Evolutionary conservation across 2,113 vertebrate genomes (phyloP).

Genomic region (Pedetes capensis): DNA sequence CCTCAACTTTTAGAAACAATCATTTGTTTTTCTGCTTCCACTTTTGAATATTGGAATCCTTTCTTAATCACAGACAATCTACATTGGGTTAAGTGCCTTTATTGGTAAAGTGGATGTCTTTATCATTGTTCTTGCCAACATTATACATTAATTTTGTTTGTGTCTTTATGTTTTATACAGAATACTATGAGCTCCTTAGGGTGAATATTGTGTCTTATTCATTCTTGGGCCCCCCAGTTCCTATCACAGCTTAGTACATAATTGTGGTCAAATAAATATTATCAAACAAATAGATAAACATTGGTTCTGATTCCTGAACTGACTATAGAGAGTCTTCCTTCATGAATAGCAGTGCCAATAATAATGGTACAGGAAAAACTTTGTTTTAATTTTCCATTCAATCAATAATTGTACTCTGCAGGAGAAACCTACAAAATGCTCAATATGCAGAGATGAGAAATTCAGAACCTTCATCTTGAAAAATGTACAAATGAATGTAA

Average conservation of each 20-base stretch:
- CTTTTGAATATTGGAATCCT: neutral
- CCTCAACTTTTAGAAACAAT: neutral
- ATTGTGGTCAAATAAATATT: neutral
- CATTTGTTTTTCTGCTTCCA: neutral
- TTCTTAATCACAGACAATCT: neutral
- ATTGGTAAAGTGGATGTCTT: neutral
- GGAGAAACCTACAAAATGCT: neutral
- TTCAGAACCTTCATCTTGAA: neutral
- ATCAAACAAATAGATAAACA: neutral
- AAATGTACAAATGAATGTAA: neutral
- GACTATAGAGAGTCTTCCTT: neutral
- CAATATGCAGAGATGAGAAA: neutral
- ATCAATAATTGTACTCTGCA: neutral
- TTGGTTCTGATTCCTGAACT: neutral
- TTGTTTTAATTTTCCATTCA: neutral
- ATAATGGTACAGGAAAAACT: neutral
- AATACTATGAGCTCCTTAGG: neutral
- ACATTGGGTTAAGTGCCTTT: neutral
- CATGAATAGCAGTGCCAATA: neutral
- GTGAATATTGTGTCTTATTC: neutral
- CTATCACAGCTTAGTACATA: neutral
- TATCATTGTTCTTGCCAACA: neutral
- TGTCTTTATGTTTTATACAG: neutral
- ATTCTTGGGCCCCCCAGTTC: neutral
- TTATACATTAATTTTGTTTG: neutral